Base-by-base conservation (phyloP, 1,140 invertebrate species). In the Lethocerus indicus region DNA sequence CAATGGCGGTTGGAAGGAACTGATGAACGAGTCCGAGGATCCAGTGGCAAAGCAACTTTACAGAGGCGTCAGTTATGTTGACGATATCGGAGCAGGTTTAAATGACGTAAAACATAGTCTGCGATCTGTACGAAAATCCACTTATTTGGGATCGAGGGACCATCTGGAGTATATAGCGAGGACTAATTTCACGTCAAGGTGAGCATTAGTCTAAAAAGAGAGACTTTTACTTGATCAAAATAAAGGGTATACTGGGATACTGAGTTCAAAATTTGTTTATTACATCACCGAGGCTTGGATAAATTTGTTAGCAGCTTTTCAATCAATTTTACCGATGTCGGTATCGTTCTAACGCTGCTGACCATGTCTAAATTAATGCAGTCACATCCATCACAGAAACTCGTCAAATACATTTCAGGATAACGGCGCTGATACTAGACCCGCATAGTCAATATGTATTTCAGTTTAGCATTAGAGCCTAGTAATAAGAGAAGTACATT, bases 141-240 rank as follows among this genome's bases (percentile, higher is more conserved):
- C 80, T 0, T 81, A 82, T 61, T 59, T 83, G 1, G 78, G 78
- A 21, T 83, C 80, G 0, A 65, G 68, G 56, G 70, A 73, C 9
- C 67, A 75, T 53, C 65, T 84, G 1, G 74, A 80, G 57, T 81
- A 78, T 58, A 69, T 81, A 25, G 70, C 80, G 0, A 73, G 75
- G 57, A 71, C 74, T 1, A 80, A 82, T 59, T 82, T 73, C 65
- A 69, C 77, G 1, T 61, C 69, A 39, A 69, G 63, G 74, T 56
- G 39, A 53, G 47, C 36, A 9, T 13, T 13, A n/a, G 7, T 9
- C 29, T 9, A 32, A 32, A n/a, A n/a, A n/a, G n/a, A n/a, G n/a
- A n/a, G n/a, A n/a, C n/a, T n/a, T n/a, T n/a, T n/a, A n/a, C n/a
- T 32, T 32, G n/a, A 32, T n/a, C 29, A 32, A 32, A 9, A 32